These are phyloP conservation scores for Esox masquinongy DNA, from an alignment of 2,797 vertebrate species.

Conservation along the genomic window DNA sequence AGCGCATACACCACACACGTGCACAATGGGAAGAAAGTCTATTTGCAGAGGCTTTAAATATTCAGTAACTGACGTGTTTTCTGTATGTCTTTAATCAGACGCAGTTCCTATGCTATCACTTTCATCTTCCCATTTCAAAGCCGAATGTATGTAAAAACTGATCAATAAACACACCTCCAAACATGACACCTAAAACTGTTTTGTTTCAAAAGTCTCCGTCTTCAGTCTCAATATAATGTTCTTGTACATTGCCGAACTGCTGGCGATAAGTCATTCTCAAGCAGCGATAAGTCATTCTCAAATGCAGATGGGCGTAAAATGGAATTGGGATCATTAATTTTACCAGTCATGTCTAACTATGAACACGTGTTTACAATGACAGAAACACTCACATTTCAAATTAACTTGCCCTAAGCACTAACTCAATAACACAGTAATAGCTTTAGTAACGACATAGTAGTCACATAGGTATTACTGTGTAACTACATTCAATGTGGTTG, in stretches of 20 bases:
- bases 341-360: conserved; percentile 9
- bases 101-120: conserved; percentile 60
- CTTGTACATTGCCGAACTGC: conserved; percentile 16
- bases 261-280: conserved; percentile 23
- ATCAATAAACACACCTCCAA: conserved; percentile 30
- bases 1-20: conserved; percentile 8
- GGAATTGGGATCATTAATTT: neutral
- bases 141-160: conserved; percentile 45
- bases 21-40: conserved; percentile 33
- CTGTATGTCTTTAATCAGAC: conserved; percentile 72
- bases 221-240: conserved; percentile 11
- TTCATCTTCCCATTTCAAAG: conserved; percentile 75
- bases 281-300: conserved; percentile 21
- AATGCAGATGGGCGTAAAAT: neutral
- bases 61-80: conserved; percentile 68
- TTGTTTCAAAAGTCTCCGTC: conserved; percentile 27
- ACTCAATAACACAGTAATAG: too few species aligned
- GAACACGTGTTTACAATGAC: conserved; percentile 12
- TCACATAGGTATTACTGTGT: too few species aligned
- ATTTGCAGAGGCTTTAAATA: conserved; percentile 65
- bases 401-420: too few species aligned
- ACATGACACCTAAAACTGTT: conserved; percentile 31
- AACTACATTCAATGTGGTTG: too few species aligned
- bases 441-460: too few species aligned
- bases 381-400: too few species aligned